These are phyloP conservation scores for Falco berigora DNA, from an alignment of 2,797 vertebrate genomes.

Conservation along the genomic window DNA sequence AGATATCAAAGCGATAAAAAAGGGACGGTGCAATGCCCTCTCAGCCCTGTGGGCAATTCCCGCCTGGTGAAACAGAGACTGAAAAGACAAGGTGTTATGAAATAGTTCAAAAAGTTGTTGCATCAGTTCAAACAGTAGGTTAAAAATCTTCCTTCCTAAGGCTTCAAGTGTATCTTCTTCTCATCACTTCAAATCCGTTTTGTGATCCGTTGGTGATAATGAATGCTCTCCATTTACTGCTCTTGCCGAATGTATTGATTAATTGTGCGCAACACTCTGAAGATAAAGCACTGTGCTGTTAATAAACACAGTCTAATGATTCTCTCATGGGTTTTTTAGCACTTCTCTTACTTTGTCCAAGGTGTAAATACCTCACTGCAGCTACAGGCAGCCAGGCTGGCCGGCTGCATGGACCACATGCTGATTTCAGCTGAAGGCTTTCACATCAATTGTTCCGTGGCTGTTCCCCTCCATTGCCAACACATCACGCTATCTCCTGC, in stretches of 20 bases:
- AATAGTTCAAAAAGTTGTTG: background rate
- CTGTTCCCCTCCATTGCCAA: background rate
- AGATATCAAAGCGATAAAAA: background rate
- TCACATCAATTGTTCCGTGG: constrained; percentile 7
- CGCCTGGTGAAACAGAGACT: background rate
- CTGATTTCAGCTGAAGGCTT: constrained; percentile 43
- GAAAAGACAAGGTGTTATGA: background rate
- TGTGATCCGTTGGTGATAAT: constrained; percentile 24
- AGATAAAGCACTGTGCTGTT: constrained; percentile 28
- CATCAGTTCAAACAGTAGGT: background rate
- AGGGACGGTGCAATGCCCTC: background rate
- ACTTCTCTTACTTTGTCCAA: background rate
- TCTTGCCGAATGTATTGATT: constrained; percentile 5
- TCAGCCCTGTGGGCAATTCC: background rate
- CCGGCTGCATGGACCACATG: background rate
- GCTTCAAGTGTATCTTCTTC: background rate
- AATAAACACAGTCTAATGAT: constrained; percentile 32
- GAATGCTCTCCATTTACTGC: background rate
- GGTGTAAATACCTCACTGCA: constrained; percentile 35
- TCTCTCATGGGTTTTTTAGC: background rate
- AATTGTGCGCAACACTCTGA: constrained; percentile 10
- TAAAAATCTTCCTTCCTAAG: background rate
- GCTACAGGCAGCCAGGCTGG: background rate
- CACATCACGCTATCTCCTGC: background rate
- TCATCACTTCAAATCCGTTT: background rate